A percentile compares a stretch with the other conserved stretches of the same genome.
These are phyloP conservation scores for Perccottus glenii DNA, from an alignment of 2,113 vertebrate species.

Conservation along the genomic window DNA sequence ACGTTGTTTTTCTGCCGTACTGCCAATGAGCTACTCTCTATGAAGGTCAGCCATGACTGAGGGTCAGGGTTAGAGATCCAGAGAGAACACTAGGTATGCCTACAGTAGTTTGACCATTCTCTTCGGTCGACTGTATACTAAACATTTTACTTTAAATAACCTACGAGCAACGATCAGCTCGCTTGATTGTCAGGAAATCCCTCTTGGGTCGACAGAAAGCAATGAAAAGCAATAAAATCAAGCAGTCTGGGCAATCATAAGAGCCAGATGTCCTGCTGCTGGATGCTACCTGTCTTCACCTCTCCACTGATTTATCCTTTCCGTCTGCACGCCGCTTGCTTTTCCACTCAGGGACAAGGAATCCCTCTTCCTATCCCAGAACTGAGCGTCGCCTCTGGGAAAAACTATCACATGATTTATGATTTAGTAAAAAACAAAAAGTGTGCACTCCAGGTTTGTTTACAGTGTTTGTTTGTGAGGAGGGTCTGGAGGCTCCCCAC, in stretches of 20 bases:
- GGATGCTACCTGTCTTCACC: slow-evolving; percentile 76
- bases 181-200: slow-evolving; percentile 59
- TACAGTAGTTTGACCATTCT: too few relatives aligned
- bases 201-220: slow-evolving; percentile 70
- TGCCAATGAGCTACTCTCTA: too few relatives aligned
- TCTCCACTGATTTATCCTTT: slow-evolving; percentile 76
- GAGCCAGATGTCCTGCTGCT: slow-evolving; percentile 74
- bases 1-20: too few relatives aligned
- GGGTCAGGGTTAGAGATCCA: too few relatives aligned
- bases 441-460: slow-evolving; percentile 72
- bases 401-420: slow-evolving; percentile 74
- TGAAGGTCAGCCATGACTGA: too few relatives aligned
- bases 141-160: slow-evolving; percentile 9
- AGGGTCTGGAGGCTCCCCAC: slow-evolving; percentile 69
- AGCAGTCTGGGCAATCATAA: slow-evolving; percentile 61
- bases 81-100: too few relatives aligned
- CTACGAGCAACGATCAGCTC: slow-evolving; percentile 50
- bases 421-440: slow-evolving; percentile 66
- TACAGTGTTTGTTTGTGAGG: slow-evolving; percentile 75
- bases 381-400: slow-evolving; percentile 75
- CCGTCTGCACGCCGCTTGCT: slow-evolving; percentile 75
- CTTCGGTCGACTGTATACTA: too few relatives aligned
- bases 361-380: slow-evolving; percentile 65
- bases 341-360: slow-evolving; percentile 80
- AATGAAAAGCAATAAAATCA: slow-evolving; percentile 82